Percentiles rank a stretch among this genome's conserved stretches.
phyloP scores from a whole-genome alignment of 2,797 vertebrate species.

The Crenuchus spilurus region DNA sequence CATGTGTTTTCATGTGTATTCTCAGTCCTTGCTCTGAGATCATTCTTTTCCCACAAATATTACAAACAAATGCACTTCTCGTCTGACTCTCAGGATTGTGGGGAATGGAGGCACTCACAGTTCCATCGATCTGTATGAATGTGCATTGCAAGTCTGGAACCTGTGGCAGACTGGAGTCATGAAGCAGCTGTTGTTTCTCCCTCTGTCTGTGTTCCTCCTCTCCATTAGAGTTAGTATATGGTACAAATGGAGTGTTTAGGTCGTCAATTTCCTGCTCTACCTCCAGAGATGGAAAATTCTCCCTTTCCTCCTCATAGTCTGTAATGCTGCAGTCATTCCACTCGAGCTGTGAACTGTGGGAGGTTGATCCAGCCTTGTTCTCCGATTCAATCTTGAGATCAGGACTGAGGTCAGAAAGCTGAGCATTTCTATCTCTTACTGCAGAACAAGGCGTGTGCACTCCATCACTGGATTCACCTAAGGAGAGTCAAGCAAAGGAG shows the following conservation, averaged over 20 bases:
- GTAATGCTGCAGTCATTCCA: background rate
- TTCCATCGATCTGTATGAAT: background rate
- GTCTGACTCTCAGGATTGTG: background rate
- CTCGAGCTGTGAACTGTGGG: background rate
- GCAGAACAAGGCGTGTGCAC: background rate
- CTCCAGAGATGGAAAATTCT: background rate
- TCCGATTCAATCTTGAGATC: constrained; percentile 4
- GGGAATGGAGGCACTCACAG: background rate
- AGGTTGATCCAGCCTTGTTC: background rate
- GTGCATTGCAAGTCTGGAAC: background rate
- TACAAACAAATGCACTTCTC: background rate
- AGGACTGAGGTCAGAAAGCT: background rate
- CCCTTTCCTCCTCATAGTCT: background rate
- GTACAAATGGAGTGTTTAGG: background rate
- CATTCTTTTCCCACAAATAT: background rate
- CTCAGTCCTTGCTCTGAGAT: background rate
- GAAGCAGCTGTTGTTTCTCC: background rate
- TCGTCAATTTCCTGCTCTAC: background rate
- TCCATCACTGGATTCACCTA: background rate
- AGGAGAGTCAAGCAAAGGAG: background rate
- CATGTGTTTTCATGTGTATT: constrained; percentile 17
- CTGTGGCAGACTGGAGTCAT: background rate
- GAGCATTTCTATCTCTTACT: background rate
- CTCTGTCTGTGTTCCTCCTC: background rate
- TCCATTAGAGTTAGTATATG: background rate